Percentiles rank a stretch among this genome's conserved stretches.
Conservation (phyloP, 2,113 vertebrate species). For the Nycticebus coucang region DNA sequence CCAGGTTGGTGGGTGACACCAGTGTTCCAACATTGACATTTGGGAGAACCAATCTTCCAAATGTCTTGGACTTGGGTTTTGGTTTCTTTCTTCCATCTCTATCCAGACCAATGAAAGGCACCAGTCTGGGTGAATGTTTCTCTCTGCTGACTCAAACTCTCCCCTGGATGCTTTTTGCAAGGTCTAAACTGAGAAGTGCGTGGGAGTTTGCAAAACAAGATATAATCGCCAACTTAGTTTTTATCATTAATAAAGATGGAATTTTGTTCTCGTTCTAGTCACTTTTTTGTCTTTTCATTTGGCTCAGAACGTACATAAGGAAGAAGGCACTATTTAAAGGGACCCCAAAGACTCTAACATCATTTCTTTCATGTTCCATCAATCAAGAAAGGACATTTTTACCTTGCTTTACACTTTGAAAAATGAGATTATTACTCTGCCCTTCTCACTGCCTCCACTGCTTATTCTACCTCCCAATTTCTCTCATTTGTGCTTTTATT, state of each 20-base stretch:
- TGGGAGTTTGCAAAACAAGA: background rate
- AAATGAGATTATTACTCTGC: slow-evolving; percentile 2
- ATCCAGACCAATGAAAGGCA: slow-evolving; percentile 16
- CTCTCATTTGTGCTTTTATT: slow-evolving; percentile 9
- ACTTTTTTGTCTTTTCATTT: slow-evolving; percentile 14
- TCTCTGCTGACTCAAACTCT: slow-evolving; percentile 36
- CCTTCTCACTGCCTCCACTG: background rate
- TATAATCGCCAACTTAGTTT: background rate
- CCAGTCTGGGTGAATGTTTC: background rate
- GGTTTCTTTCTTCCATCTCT: background rate
- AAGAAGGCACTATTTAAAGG: slow-evolving; percentile 31
- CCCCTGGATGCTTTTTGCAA: background rate
- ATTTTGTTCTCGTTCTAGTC: slow-evolving; percentile 27
- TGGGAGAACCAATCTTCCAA: background rate
- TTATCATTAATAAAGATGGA: background rate
- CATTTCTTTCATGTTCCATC: slow-evolving; percentile 13
- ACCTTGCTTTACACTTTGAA: background rate
- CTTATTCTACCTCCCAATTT: background rate
- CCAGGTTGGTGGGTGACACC: background rate
- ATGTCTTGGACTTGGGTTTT: background rate
- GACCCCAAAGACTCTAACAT: background rate
- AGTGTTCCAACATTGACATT: background rate
- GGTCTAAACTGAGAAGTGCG: slow-evolving; percentile 9
- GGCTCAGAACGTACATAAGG: background rate
- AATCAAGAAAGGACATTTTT: background rate